Conservation (phyloP, 2,888 invertebrate genomes). For the Xylophagus ater region DNA sequence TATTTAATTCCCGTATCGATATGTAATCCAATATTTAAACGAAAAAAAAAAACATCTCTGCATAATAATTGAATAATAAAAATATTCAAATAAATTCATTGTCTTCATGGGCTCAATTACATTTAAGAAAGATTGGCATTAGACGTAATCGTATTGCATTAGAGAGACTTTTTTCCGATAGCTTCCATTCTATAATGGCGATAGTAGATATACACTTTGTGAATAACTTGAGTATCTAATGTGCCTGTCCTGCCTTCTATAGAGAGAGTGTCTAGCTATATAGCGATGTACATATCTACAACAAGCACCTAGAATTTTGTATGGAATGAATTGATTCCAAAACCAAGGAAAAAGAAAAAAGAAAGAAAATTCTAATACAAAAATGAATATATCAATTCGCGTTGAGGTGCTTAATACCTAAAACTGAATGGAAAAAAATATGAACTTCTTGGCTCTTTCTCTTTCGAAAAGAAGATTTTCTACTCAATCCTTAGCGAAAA, state of each 20-base stretch:
- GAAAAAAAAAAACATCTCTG: conserved; percentile 15
- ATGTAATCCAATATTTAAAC: conserved; percentile 16
- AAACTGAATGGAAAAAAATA: conserved; percentile 2
- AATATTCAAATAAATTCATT: conserved; percentile 19
- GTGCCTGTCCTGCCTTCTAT: no score
- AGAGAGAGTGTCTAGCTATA: no score
- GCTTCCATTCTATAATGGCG: conserved; percentile 8
- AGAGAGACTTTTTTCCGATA: conserved; percentile 15
- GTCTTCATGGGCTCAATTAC: conserved; percentile 19
- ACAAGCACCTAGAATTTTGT: no score
- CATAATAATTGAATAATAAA: conserved; percentile 18
- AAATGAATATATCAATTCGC: conserved; percentile 10
- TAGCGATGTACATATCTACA: no score
- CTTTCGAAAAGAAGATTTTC: no score
- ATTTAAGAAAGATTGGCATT: conserved; percentile 19
- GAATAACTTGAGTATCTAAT: no score
- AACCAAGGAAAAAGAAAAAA: no score
- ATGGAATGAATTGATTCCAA: no score
- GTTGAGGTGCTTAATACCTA: conserved; percentile 4
- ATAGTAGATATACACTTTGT: no score
- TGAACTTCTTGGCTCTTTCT: conserved; percentile 10
- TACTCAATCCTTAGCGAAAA: no score
- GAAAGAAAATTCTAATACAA: no score
- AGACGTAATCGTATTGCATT: conserved; percentile 18
- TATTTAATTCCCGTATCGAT: conserved; percentile 16